phyloP scores from a whole-genome alignment of 2,113 vertebrate genomes.

The Ictalurus punctatus region DNA sequence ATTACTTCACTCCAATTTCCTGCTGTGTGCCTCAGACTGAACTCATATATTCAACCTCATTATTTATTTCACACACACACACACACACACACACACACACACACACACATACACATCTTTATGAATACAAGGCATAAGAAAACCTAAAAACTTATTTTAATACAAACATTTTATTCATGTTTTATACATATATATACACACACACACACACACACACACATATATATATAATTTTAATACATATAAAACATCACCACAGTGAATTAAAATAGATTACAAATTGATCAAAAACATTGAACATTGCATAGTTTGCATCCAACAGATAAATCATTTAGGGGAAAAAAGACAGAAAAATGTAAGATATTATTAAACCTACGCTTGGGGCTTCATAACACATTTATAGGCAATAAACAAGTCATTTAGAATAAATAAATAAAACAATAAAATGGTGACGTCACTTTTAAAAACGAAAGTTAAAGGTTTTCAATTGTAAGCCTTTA shows the following conservation, averaged over 20 bases:
- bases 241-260: not conserved
- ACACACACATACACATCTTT: not conserved
- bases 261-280: not conserved
- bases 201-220: too few species aligned
- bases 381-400: not conserved
- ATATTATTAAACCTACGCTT: not conserved
- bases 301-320: conserved; percentile 7
- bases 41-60: conserved; percentile 26
- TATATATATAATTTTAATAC: not conserved
- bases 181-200: not conserved
- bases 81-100: conserved; percentile 5
- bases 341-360: not conserved
- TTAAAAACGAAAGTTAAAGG: not conserved
- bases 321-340: not conserved
- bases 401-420: not conserved
- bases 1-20: conserved; percentile 41
- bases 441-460: not conserved
- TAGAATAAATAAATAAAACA: not conserved
- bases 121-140: not conserved
- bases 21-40: conserved; percentile 15
- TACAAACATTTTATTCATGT: not conserved
- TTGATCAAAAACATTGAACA: not conserved
- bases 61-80: conserved; percentile 5
- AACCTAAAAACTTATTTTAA: not conserved
- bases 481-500: not conserved